Evolutionary conservation across 2,113 vertebrate genomes (phyloP).

Genomic region (Menura novaehollandiae): DNA sequence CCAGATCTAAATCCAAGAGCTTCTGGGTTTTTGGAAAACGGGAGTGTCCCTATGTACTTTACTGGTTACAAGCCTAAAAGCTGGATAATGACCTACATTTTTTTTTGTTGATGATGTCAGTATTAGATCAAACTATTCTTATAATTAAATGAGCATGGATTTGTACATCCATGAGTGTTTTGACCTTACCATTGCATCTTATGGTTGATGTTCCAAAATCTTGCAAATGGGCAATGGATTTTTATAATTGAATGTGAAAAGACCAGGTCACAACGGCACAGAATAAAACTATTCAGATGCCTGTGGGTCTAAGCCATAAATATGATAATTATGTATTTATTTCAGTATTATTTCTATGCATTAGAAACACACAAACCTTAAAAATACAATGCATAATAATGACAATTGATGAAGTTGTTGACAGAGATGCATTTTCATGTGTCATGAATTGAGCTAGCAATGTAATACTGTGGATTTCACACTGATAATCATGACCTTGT

Average conservation of each 20-base stretch:
- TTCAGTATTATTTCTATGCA: not conserved
- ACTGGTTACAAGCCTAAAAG: not conserved
- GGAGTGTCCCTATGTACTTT: not conserved
- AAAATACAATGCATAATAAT: not conserved
- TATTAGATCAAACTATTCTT: not conserved
- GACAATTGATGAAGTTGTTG: not conserved
- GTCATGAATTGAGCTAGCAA: not conserved
- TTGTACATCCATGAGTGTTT: not conserved
- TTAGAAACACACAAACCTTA: not conserved
- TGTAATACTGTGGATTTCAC: not conserved
- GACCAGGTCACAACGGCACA: not conserved
- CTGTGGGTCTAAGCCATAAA: not conserved
- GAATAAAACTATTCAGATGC: not conserved
- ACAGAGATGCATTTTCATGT: accelerated
- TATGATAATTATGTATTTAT: not conserved
- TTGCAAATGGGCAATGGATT: not conserved
- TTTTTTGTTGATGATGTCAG: not conserved
- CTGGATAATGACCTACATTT: not conserved
- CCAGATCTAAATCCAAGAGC: not conserved
- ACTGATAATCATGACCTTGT: not conserved
- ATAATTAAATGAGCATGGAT: not conserved
- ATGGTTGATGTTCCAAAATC: not conserved
- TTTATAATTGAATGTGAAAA: not conserved
- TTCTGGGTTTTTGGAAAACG: not conserved
- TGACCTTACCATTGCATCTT: not conserved